Base-by-base conservation (phyloP, 2,113 vertebrate genomes). In the Eublepharis macularius region DNA sequence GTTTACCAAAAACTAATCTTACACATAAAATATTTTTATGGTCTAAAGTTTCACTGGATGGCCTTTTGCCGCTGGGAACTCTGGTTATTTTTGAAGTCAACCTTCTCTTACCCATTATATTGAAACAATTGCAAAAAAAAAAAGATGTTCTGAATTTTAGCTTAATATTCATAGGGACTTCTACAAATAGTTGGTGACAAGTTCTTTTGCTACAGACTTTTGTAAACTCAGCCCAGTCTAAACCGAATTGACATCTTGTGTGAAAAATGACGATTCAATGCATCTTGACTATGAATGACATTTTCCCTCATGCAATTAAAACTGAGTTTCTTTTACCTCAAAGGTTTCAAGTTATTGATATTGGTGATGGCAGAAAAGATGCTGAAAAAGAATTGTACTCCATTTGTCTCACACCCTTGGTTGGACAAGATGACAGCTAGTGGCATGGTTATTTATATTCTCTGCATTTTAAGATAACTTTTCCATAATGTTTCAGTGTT, bases 231-330 rank as follows among this genome's bases (percentile, higher is more conserved):
- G 21, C 47, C 84, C 6, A 43, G 91, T 69, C 65, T 81, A 82
- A 91, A 82, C 0, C 0, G 76, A 90, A 85, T 72, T 82, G 90
- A 90, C 90, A 92, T 60, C 80, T 57, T 86, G 36, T 26, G 21
- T 60, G 88, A 86, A 85, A 89, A 83, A n/a, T 79, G n/a, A 90
- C 76, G 14, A 91, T 65, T 86, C 68, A 77, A 92, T 89, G 82
- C 43, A 51, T 87, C 72, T 80, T 89, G 91, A 93, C 73, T 57
- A 39, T 86, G 73, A 92, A 80, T 87, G 86, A 90, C 89, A 92
- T 89, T 73, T 88, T 66, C 83, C 85, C 2, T 92, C 63, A 92
- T 76, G 83, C 82, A 90, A 88, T 51, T 84, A 88, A 93, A 87
- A n/a, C 87, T 89, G 65, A 60, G 80, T 85, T 92, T 84, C 68